phyloP scores from a whole-genome alignment of 2,888 invertebrate species.

The Meteorus cinctellus region DNA sequence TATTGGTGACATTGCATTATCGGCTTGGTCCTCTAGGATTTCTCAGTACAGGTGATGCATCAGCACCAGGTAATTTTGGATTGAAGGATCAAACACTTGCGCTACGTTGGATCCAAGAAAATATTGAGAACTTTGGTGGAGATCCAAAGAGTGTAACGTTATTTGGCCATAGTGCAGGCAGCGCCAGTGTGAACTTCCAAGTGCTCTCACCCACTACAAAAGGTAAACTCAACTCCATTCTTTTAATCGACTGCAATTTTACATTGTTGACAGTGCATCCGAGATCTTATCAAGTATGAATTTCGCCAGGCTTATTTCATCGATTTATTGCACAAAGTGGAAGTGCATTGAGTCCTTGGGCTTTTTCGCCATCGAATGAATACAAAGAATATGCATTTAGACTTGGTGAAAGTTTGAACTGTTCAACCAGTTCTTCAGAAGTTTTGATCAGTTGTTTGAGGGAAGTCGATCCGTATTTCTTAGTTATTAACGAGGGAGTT shows the following conservation, averaged over 20 bases:
- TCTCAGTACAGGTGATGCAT: constrained; percentile 53
- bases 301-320: constrained; percentile 53
- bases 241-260: background rate
- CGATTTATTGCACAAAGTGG: constrained; percentile 55
- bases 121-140: constrained; percentile 54
- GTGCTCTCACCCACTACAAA: constrained; percentile 48
- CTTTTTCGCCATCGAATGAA: constrained; percentile 31
- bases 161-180: constrained; percentile 53
- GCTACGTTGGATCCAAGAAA: constrained; percentile 53
- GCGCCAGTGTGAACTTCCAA: constrained; percentile 52
- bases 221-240: constrained; percentile 33
- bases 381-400: constrained; percentile 44
- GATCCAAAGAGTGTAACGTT: constrained; percentile 53
- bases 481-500: constrained; percentile 37
- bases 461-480: constrained; percentile 25
- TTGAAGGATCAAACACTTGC: constrained; percentile 57
- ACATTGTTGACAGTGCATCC: background rate
- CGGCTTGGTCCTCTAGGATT: constrained; percentile 58
- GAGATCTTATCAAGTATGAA: background rate
- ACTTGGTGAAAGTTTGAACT: constrained; percentile 47
- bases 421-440: constrained; percentile 47
- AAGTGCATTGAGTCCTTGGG: constrained; percentile 47
- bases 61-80: constrained; percentile 56
- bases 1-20: constrained; percentile 57
- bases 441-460: constrained; percentile 53